Percentiles rank a stretch among this genome's conserved stretches.
phyloP scores from a whole-genome alignment of 1,140 invertebrate species.

The Vanessa tameamea region DNA sequence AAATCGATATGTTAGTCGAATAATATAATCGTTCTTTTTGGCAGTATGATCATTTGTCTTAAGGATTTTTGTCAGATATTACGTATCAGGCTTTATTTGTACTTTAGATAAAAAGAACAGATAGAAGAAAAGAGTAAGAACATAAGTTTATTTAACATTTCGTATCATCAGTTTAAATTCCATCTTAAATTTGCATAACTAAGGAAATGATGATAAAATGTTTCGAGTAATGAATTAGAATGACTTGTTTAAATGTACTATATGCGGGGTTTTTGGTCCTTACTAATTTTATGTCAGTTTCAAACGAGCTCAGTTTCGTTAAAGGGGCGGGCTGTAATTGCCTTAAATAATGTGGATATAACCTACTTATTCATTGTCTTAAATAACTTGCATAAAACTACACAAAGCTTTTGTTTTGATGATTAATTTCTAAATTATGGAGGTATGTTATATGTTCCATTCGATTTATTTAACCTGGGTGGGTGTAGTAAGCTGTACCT shows the following conservation, averaged over 20 bases:
- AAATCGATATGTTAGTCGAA: too few species aligned
- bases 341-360: conserved; percentile 59
- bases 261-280: conserved; percentile 25
- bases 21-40: too few species aligned
- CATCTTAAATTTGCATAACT: neutral
- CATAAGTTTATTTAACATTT: neutral
- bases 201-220: conserved; percentile 1
- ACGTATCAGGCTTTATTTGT: too few species aligned
- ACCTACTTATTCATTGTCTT: conserved; percentile 45
- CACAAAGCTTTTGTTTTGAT: conserved; percentile 33
- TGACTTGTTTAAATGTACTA: conserved; percentile 22
- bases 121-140: neutral
- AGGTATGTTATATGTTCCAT: too few species aligned
- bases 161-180: neutral
- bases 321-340: conserved; percentile 59
- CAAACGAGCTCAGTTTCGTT: conserved; percentile 30
- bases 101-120: too few species aligned
- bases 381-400: conserved; percentile 41
- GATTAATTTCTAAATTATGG: conserved; percentile 17
- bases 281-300: conserved; percentile 42
- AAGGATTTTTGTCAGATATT: too few species aligned
- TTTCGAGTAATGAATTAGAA: conserved; percentile 9
- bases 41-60: too few species aligned
- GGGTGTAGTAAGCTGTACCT: too few species aligned
- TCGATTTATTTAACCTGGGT: too few species aligned